These are phyloP conservation scores for Pammene aurita DNA, from an alignment of 2,888 invertebrate species.

Conservation along the genomic window DNA sequence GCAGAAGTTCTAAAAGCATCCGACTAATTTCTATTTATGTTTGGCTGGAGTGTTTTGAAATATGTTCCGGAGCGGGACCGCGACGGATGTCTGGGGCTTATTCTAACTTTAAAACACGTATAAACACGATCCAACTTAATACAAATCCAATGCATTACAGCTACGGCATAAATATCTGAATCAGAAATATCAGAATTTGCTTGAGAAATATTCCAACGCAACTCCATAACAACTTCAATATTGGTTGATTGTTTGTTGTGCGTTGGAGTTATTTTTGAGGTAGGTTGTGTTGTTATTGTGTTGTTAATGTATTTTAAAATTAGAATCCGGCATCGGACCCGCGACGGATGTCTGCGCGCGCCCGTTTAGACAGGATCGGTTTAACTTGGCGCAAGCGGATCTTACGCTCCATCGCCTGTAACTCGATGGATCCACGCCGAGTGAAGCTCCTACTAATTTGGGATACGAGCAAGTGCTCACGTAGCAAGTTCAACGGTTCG, in stretches of 20 bases:
- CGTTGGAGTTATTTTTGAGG: no score
- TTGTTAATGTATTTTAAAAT: no score
- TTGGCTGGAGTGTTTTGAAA: slow-evolving; percentile 34
- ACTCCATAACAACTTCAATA: no score
- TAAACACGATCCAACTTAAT: no score
- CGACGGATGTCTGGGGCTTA: slow-evolving; percentile 54
- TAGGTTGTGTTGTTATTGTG: no score
- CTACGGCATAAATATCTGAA: no score
- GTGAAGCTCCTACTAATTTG: slow-evolving; percentile 68
- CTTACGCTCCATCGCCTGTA: slow-evolving; percentile 65
- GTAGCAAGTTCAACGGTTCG: slow-evolving; percentile 63
- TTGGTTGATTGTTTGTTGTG: no score
- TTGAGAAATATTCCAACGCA: no score
- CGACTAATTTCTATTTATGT: slow-evolving; percentile 34
- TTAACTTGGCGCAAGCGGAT: slow-evolving; percentile 64
- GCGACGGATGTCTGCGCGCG: slow-evolving; percentile 53
- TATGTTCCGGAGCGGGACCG: slow-evolving; percentile 44
- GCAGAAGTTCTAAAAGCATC: slow-evolving; percentile 22
- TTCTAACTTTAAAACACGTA: no score
- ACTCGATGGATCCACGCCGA: slow-evolving; percentile 55
- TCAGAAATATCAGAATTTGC: no score
- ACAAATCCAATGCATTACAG: no score
- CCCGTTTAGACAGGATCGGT: slow-evolving; percentile 59
- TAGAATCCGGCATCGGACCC: slow-evolving; percentile 44
- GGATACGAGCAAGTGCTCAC: slow-evolving; percentile 76